Evolutionary conservation across 2,888 invertebrate species (phyloP).

Genomic region (Dasysyrphus tricinctus): DNA sequence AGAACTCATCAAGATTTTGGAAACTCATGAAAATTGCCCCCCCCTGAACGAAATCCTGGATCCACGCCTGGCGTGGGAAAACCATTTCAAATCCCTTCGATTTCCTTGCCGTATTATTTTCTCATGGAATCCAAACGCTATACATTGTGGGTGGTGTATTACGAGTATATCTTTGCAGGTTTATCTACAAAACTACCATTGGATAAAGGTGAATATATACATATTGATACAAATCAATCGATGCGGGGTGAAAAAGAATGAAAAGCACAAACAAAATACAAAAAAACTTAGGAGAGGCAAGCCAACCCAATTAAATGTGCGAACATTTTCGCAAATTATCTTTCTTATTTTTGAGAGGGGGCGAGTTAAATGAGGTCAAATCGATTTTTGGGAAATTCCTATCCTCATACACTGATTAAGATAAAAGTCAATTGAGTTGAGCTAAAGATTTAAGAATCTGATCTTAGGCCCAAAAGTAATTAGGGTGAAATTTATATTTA

Average conservation of each 20-base stretch:
- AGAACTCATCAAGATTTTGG: no score
- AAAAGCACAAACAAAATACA: neutral
- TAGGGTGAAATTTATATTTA: neutral
- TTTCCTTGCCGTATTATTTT: slow-evolving; percentile 23
- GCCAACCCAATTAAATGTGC: slow-evolving; percentile 66
- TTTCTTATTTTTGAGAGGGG: neutral
- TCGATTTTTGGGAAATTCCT: slow-evolving; percentile 2
- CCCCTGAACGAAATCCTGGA: no score
- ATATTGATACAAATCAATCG: slow-evolving; percentile 66
- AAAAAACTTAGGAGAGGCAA: slow-evolving; percentile 27
- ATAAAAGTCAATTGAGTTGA: slow-evolving; percentile 17
- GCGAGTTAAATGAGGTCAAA: neutral
- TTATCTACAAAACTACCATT: slow-evolving; percentile 54
- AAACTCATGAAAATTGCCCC: no score
- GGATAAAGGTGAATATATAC: slow-evolving; percentile 67
- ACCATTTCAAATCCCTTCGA: slow-evolving; percentile 17
- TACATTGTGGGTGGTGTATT: neutral
- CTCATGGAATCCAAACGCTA: slow-evolving; percentile 44
- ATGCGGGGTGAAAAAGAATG: slow-evolving; percentile 30
- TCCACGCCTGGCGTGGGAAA: slow-evolving; percentile 67
- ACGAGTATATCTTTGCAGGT: neutral
- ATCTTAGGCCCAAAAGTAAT: neutral
- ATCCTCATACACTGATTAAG: slow-evolving; percentile 12
- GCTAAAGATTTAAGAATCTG: neutral
- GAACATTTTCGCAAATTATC: slow-evolving; percentile 50